Evolutionary conservation across 2,888 invertebrate species (phyloP), one percentile per base, ranked within the genome.

Genomic region (Xestia xanthographa): DNA sequence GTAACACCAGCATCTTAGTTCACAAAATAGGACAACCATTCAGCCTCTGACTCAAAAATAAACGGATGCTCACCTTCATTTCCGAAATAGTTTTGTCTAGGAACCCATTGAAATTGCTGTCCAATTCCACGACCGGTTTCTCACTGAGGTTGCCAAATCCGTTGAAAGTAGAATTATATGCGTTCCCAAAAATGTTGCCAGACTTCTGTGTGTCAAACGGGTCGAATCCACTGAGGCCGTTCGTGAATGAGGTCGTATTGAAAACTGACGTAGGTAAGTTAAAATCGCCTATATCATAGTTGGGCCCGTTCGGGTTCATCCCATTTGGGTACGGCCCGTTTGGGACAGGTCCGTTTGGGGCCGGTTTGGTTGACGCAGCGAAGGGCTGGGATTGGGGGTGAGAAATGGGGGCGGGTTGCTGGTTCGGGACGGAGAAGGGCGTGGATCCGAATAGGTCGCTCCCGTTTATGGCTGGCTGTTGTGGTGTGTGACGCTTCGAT

Each of bases 161-260:
- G 79, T 96, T 96, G 84, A 96, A 96, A 0, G 93, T 86, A 79
- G 93, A 95, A 0, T 94, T 94, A 73, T 90, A 95, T 2, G 94
- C 94, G 71, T 95, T 96, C 1, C 93, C 95, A 75, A 96, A 96
- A 14, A 96, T 95, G 71, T 95, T 96, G 2, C 93, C 93, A 50
- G 91, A 87, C 89, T 98, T 98, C 63, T 98, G 98, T 97, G 98
- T 98, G 87, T 98, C 98, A 92, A 98, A 99, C 1, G 98, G 98
- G 94, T 99, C 98, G 86, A 97, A 97, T 0, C 96, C 95, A 38
- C 93, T 94, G 70, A 97, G 86, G 0, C 95, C 96, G 79, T 96
- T 96, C 1, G 95, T 95, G 87, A 95, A 95, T 0, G 95, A 92
- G 3, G 93, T 92, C 67, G 84, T 83, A 14, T 84, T 96, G 78